Base-by-base conservation (phyloP, 2,888 invertebrate species). In the Eilema depressum region DNA sequence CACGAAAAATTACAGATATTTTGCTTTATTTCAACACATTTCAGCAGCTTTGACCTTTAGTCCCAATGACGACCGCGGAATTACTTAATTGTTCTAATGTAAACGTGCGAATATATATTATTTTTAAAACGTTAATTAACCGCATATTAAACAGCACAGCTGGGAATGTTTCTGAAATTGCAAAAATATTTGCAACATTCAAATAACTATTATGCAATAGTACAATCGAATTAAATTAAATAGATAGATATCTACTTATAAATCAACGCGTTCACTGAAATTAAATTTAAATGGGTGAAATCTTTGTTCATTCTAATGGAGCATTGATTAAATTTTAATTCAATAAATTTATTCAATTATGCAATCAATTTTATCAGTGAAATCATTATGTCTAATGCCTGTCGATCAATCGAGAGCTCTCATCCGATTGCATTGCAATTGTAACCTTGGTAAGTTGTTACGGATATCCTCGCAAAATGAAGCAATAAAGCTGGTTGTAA, bases 31-130 rank as follows among this genome's bases (percentile, higher is more conserved):
- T 25, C 8, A 63, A 63, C 7, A 63, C 23, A 41, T 33, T 60
- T 60, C 12, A 26, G 41, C 25, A 57, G 59, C 60, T 73, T 76
- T 69, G 65, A 82, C 69, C 64, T 65, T 69, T 75, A 56, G 70
- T 68, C 66, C 68, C 70, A 60, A 77, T 25, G 56, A 64, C 64
- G 80, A 77, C 82, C 75, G 68, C 75, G 69, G 74, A 73, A 76
- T 78, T 73, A 76, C 69, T 71, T 71, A 73, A 81, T 81, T 83
- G 70, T 81, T 72, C 71, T 69, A 77, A 70, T 30, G 30, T 75
- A 75, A 74, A 68, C 74, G 78, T 73, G 80, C 69, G 73, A 76
- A 72, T 69, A 30, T 69, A 28, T 66, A 70, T 76, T 66, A 74
- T 73, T 80, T 75, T 71, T 66, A 72, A 75, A 76, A 73, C 47